A percentile compares a stretch with the other conserved stretches of the same genome.
These are phyloP conservation scores for Drosophila melanica DNA, from an alignment of 1,140 invertebrate species.

Conservation along the genomic window DNA sequence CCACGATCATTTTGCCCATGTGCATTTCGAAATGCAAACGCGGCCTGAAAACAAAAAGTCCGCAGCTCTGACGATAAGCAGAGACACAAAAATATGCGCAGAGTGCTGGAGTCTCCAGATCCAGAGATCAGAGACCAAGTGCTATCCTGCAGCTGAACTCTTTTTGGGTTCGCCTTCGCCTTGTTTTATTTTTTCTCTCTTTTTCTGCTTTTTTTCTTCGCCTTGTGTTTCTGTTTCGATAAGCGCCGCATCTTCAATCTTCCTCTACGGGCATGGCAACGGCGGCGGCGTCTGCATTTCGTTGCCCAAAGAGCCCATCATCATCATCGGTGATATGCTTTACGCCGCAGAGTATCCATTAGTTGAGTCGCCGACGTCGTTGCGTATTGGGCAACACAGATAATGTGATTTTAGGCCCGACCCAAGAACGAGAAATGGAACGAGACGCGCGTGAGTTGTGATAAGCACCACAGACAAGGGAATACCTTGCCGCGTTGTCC, in stretches of 20 bases:
- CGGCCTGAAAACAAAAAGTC: constrained; percentile 57
- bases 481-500: constrained; percentile 69
- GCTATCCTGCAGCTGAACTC: constrained; percentile 64
- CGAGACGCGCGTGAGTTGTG: constrained; percentile 78
- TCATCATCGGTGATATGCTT: constrained; percentile 73
- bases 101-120: constrained; percentile 29
- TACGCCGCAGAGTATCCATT: constrained; percentile 75
- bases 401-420: constrained; percentile 75
- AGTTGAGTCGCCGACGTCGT: constrained; percentile 73
- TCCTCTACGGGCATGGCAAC: constrained; percentile 45
- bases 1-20: constrained; percentile 49
- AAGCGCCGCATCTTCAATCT: constrained; percentile 84
- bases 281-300: constrained; percentile 57
- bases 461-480: constrained; percentile 74
- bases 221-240: constrained; percentile 56
- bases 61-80: constrained; percentile 64
- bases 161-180: constrained; percentile 50
- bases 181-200: constrained; percentile 21
- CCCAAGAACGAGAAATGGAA: constrained; percentile 70
- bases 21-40: constrained; percentile 50
- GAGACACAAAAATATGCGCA: constrained; percentile 62
- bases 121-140: constrained; percentile 20
- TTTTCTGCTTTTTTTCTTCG: neutral
- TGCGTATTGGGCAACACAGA: constrained; percentile 60
- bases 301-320: constrained; percentile 44